These are phyloP conservation scores for Sebastes trivittatus DNA, from an alignment of 2,797 vertebrate genomes.

Conservation along the genomic window DNA sequence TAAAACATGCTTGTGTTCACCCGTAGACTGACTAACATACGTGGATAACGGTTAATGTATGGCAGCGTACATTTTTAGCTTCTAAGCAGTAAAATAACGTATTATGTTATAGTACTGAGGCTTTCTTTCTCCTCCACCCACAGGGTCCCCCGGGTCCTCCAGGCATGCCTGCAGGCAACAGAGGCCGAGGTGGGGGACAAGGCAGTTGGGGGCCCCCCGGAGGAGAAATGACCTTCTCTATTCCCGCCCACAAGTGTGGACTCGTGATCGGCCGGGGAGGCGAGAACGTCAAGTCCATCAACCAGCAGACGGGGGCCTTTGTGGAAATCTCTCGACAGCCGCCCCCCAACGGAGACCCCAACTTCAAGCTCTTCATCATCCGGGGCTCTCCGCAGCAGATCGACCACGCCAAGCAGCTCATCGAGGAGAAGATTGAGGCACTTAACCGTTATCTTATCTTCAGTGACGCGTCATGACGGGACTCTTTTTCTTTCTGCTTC, in stretches of 20 bases:
- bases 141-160: constrained; percentile 88
- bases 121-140: neutral
- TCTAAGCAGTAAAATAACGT: neutral
- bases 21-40: neutral
- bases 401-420: constrained; percentile 93
- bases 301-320: constrained; percentile 92
- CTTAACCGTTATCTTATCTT: neutral
- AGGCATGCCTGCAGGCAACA: constrained; percentile 79
- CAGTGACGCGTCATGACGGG: neutral
- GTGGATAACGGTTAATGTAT: neutral
- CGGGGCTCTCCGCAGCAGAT: constrained; percentile 91
- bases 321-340: constrained; percentile 92
- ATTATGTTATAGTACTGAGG: neutral
- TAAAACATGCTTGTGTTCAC: neutral
- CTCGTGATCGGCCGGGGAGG: constrained; percentile 91
- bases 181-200: constrained; percentile 81
- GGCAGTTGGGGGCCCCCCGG: constrained; percentile 88
- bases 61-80: neutral
- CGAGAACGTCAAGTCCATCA: constrained; percentile 92
- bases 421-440: constrained; percentile 94
- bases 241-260: constrained; percentile 91
- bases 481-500: neutral
- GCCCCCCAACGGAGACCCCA: constrained; percentile 90
- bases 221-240: constrained; percentile 91
- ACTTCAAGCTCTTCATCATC: constrained; percentile 92